phyloP scores from a whole-genome alignment of 1,140 invertebrate genomes.

The Phocides pigmalion region DNA sequence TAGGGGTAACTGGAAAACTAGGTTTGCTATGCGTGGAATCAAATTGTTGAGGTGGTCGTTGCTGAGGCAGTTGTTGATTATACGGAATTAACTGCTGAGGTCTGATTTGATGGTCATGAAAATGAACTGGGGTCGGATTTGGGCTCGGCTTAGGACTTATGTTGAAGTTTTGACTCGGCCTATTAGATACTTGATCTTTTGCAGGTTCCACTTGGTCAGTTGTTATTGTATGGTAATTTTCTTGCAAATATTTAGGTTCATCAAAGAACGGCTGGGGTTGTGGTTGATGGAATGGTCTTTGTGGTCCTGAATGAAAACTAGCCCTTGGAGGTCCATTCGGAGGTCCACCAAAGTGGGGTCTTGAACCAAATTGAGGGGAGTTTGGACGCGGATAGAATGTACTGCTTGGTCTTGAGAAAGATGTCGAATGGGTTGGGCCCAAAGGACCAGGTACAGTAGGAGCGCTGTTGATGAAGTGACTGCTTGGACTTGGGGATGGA shows the following conservation, averaged over 20 bases:
- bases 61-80: conserved; percentile 68
- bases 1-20: conserved; percentile 53
- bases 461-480: conserved; percentile 51
- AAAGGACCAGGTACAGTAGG: conserved; percentile 62
- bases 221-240: conserved; percentile 83
- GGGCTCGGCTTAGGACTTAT: conserved; percentile 57
- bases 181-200: conserved; percentile 69
- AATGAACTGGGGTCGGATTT: conserved; percentile 58
- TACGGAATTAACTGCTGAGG: conserved; percentile 66
- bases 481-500: conserved; percentile 53
- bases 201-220: conserved; percentile 76
- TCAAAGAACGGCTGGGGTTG: conserved; percentile 72
- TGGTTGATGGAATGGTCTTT: conserved; percentile 73
- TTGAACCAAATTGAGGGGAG: conserved; percentile 55
- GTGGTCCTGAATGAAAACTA: conserved; percentile 71
- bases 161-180: conserved; percentile 65
- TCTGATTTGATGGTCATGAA: conserved; percentile 60
- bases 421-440: conserved; percentile 52
- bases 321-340: conserved; percentile 64
- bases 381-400: conserved; percentile 61
- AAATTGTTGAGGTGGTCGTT: conserved; percentile 65
- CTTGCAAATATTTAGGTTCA: conserved; percentile 82
- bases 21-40: conserved; percentile 70
- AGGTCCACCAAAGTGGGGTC: conserved; percentile 65
- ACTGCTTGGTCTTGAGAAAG: conserved; percentile 57